These are phyloP conservation scores for Mellilla xanthometata DNA, from an alignment of 2,888 invertebrate genomes.

Conservation along the genomic window DNA sequence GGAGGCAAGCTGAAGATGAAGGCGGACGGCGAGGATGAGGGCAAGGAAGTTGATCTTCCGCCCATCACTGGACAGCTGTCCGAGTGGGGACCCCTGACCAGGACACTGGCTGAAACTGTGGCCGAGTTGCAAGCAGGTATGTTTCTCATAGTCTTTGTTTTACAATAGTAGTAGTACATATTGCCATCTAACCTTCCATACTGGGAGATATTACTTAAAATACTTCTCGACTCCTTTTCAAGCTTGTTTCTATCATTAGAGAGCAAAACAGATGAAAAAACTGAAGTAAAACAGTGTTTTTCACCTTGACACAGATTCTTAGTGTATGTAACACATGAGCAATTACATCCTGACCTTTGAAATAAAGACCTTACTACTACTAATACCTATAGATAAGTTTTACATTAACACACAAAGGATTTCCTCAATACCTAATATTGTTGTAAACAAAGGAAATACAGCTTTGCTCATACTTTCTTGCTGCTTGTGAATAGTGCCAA, in stretches of 20 bases:
- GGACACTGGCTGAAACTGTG: constrained; percentile 86
- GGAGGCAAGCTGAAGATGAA: constrained; percentile 86
- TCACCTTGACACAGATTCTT: constrained; percentile 1
- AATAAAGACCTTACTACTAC: constrained; percentile 2
- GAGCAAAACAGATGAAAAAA: not conserved
- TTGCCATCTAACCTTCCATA: too few species aligned
- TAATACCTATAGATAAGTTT: not conserved
- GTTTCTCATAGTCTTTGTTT: constrained; percentile 18
- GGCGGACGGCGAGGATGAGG: constrained; percentile 54
- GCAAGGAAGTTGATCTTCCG: constrained; percentile 82
- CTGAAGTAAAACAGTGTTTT: not conserved
- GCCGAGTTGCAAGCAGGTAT: constrained; percentile 85
- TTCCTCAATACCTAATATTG: constrained; percentile 4
- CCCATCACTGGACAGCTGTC: constrained; percentile 86
- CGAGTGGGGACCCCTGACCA: constrained; percentile 87
- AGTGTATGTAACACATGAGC: not conserved
- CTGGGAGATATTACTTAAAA: too few species aligned
- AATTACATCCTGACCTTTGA: constrained; percentile 5
- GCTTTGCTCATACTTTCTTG: constrained; percentile 1
- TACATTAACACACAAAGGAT: constrained; percentile 16
- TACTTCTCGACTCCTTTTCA: too few species aligned
- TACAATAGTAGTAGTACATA: not conserved
- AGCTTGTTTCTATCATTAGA: not conserved
- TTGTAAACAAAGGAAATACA: constrained; percentile 14
- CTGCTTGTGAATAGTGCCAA: too few species aligned